phyloP scores from a whole-genome alignment of 2,888 invertebrate species.

The Sinhomidia bicolor region DNA sequence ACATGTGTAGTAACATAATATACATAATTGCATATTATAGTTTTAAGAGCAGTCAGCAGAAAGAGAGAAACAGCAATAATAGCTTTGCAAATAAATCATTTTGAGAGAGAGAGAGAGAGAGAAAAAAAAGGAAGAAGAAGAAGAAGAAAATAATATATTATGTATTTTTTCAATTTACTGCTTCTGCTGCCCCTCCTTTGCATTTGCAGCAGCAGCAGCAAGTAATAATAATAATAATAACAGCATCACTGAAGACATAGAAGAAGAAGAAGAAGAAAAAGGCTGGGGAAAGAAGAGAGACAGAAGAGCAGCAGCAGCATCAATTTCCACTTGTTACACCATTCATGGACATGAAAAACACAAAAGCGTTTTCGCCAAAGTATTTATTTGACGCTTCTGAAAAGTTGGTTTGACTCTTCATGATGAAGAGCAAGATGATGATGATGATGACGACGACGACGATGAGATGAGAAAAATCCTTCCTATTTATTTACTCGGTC shows the following conservation, averaged over 20 bases:
- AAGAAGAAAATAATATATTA: constrained; percentile 44
- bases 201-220: neutral
- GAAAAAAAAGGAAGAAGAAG: constrained; percentile 32
- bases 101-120: neutral
- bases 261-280: no score
- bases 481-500: neutral
- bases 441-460: no score
- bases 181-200: constrained; percentile 49
- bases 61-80: constrained; percentile 1
- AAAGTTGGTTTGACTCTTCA: constrained; percentile 38
- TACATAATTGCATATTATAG: constrained; percentile 45
- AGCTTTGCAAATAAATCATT: constrained; percentile 60
- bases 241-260: no score
- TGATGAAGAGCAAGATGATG: constrained; percentile 33
- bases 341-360: constrained; percentile 67
- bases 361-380: constrained; percentile 62
- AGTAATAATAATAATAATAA: neutral
- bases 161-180: constrained; percentile 65
- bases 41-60: constrained; percentile 26
- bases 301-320: constrained; percentile 33
- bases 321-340: constrained; percentile 71
- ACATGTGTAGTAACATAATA: constrained; percentile 36
- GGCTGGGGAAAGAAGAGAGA: neutral
- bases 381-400: constrained; percentile 72
- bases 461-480: neutral